Conservation (phyloP, 2,113 vertebrate genomes). For the Muntiacus reevesi region DNA sequence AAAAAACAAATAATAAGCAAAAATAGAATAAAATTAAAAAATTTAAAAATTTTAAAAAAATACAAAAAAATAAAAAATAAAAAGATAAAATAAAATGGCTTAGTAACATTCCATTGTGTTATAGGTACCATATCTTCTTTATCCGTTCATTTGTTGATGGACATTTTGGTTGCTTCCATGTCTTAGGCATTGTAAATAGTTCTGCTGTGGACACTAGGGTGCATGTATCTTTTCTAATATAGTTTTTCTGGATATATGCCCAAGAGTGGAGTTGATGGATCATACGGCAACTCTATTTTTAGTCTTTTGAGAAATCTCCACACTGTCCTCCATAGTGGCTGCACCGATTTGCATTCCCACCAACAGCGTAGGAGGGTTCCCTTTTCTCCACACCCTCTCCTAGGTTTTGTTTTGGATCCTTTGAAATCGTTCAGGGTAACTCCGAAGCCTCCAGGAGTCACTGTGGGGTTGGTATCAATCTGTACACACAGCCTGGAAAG, state of each 20-base stretch:
- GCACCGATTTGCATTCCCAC: neutral
- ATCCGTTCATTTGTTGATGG: neutral
- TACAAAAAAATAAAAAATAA: no score
- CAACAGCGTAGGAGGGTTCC: neutral
- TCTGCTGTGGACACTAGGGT: neutral
- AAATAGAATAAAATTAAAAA: no score
- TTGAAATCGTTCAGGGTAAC: neutral
- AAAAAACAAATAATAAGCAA: no score
- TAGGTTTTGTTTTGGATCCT: neutral
- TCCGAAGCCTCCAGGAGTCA: neutral
- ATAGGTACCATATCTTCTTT: neutral
- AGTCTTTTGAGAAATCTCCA: neutral
- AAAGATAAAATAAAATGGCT: neutral
- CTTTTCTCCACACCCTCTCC: neutral
- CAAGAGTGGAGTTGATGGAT: neutral
- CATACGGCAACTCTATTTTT: neutral
- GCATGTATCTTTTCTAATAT: neutral
- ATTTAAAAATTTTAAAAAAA: no score
- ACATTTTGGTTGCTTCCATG: neutral
- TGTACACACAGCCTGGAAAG: neutral
- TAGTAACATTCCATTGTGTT: neutral
- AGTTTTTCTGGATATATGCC: neutral
- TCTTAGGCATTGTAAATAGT: neutral
- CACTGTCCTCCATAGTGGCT: neutral
- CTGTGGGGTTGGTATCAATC: no score